Evolutionary conservation across 2,797 vertebrate species (phyloP).

Genomic region (Sorex maritimensis): DNA sequence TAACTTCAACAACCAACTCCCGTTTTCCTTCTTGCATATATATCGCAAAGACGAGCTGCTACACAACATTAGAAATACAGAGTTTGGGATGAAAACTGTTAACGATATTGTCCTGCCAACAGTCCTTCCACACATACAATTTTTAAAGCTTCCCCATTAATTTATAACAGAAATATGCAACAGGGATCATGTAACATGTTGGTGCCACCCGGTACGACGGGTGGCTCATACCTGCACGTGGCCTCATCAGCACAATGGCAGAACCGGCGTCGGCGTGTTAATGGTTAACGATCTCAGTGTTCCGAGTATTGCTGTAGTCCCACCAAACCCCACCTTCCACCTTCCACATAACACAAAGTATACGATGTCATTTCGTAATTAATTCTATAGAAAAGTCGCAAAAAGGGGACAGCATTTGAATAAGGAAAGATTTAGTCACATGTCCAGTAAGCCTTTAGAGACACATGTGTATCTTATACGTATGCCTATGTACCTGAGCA

Average conservation of each 20-base stretch:
- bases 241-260: too few species aligned
- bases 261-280: not conserved
- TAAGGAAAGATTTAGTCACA: not conserved
- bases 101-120: slow-evolving; percentile 3
- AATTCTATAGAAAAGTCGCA: not conserved
- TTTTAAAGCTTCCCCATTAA: too few species aligned
- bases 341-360: not conserved
- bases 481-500: not conserved
- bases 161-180: too few species aligned
- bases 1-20: not conserved
- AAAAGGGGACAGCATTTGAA: slow-evolving; percentile 42
- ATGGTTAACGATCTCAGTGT: slow-evolving; percentile 23
- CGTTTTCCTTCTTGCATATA: not conserved
- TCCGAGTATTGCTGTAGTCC: not conserved
- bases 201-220: too few species aligned
- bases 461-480: not conserved
- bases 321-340: not conserved
- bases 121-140: not conserved
- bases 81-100: not conserved
- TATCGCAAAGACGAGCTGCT: not conserved
- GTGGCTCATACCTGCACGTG: too few species aligned
- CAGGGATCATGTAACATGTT: too few species aligned
- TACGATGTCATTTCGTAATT: slow-evolving; percentile 1
- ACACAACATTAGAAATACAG: not conserved
- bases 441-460: not conserved